Evolutionary conservation across 2,888 invertebrate genomes (phyloP), one percentile per base, ranked within the genome.

Genomic region (Microdon myrmicae): DNA sequence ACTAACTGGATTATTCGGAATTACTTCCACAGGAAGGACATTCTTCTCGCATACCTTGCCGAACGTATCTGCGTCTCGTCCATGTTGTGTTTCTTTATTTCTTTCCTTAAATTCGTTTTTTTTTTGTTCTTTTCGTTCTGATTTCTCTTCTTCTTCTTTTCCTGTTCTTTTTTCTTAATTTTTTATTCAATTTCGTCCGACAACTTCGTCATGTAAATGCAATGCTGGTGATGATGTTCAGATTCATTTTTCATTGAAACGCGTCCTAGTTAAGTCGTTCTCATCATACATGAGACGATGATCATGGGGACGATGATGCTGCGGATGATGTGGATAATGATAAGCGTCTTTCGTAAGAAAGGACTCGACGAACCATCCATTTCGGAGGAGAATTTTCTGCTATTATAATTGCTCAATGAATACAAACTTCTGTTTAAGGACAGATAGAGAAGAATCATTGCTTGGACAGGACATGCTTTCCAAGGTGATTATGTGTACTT

Each of bases 1-100:
- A 66, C 64, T 66, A 53, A 66, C 64, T 59, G 59, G 58, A 66
- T 66, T 66, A 66, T 44, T 66, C 48, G 38, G 59, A 59, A 66
- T 66, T 66, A 66, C 53, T 66, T 54, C 13, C 38, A 43, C 53
- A 37, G 25, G 29, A 12, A 4, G 32, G 19, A 12, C 8, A 8
- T 22, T 5, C 22, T n/a, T n/a, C n/a, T n/a, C n/a, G n/a, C n/a
- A n/a, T n/a, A n/a, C n/a, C n/a, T n/a, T n/a, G n/a, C n/a, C n/a
- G n/a, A n/a, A n/a, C n/a, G n/a, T n/a, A n/a, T n/a, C n/a, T n/a
- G n/a, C n/a, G n/a, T n/a, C n/a, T n/a, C n/a, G n/a, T n/a, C n/a
- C n/a, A n/a, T n/a, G 14, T 22, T 2, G 22, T 19, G 35, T 10
- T 22, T 9, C 20, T 20, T n/a, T 2, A 9, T 32, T 19, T 14